Evolutionary conservation across 2,888 invertebrate genomes (phyloP), one percentile per base, ranked within the genome.

Genomic region (Andrena hattorfiana): DNA sequence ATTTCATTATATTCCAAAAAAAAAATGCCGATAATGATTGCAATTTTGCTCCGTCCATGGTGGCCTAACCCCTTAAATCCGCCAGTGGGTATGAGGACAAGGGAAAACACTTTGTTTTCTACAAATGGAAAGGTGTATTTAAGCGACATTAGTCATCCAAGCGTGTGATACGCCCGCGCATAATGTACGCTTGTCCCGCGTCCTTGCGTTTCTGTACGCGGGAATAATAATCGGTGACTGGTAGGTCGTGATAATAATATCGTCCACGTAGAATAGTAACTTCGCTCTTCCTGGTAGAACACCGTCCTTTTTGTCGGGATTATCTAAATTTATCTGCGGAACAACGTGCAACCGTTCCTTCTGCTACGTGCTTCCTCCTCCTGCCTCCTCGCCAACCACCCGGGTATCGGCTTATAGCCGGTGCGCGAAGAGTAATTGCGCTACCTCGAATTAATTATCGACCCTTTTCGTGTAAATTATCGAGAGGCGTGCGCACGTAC

Each of bases 281-380:
- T 85, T 59, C 75, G 77, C 68, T 74, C 88, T 87, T 87, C 88
- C 87, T 85, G 86, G 87, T 87, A 85, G 32, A 80, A 32, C 64
- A 77, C 69, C 48, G 68, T 82, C 80, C 79, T 83, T 85, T 84
- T 84, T 84, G 81, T 59, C 81, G 30, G 78, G 89, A 87, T 87
- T 71, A 76, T 88, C 89, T 88, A 88, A 89, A 88, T 88, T 89
- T 88, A 88, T 85, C 87, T 32, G 74, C 74, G 81, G 66, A 85
- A 78, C 74, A 87, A 83, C 85, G 81, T 30, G 80, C 84, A 23
- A 73, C 76, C 72, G 76, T 67, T 60, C 69, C 79, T 62, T 73
- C 63, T 68, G 32, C 35, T 76, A 62, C 74, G 69, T 60, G 66
- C 70, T 79, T 78, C 76, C 83, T 75, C 71, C 26, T 51, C 51